Evolutionary conservation across 2,113 vertebrate genomes (phyloP).

Genomic region (Phaethon lepturus): DNA sequence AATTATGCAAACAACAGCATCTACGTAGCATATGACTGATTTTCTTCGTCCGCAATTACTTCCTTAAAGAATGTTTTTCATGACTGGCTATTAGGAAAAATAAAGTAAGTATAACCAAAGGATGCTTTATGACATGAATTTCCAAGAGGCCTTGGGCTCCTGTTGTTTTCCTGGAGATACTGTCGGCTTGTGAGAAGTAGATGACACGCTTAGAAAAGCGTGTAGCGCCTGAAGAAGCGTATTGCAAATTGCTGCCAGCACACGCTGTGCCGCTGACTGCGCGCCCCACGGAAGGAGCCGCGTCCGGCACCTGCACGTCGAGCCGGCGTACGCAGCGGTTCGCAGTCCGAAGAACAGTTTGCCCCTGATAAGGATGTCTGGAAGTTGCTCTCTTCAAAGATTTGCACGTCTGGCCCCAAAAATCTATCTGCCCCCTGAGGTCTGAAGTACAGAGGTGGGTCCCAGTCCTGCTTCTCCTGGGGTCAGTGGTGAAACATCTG

Average conservation of each 20-base stretch:
- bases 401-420: neutral
- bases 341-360: neutral
- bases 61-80: neutral
- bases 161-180: neutral
- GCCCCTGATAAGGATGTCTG: neutral
- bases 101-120: neutral
- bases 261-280: fast-evolving
- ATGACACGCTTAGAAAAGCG: neutral
- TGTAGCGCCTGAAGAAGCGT: fast-evolving
- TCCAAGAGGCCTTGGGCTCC: neutral
- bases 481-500: neutral
- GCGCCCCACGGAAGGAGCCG: fast-evolving
- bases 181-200: neutral
- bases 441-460: neutral
- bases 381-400: neutral
- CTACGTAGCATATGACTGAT: neutral
- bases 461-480: neutral
- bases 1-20: conserved; percentile 50
- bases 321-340: fast-evolving
- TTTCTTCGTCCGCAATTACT: conserved; percentile 27
- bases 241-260: neutral
- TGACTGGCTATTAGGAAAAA: neutral
- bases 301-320: neutral
- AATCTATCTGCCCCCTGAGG: neutral
- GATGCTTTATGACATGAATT: neutral